Evolutionary conservation across 1,140 invertebrate genomes (phyloP), one percentile per base, ranked within the genome.

Genomic region (Cotesia glomerata): DNA sequence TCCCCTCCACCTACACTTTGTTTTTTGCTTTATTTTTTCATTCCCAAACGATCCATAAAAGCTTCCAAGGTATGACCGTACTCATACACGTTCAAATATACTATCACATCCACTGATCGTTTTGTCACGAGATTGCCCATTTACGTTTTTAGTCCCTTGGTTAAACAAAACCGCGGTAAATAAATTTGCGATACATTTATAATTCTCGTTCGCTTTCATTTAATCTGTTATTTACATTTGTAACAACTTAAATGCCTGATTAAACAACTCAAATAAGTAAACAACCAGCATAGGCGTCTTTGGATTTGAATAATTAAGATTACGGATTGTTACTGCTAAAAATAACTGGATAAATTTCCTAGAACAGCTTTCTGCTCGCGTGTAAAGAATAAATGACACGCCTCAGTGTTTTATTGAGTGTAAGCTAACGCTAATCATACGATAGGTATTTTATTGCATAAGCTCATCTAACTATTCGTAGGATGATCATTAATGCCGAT

Each of bases 31-130:
- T 34, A 13, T 26, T 26, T 59, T 7, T 32, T 11, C 26, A 13
- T 59, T 9, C 62, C 68, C 72, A 76, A 76, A 71, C 76, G 64
- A 69, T 69, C 14, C 39, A 73, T 45, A 72, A 59, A 68, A 68
- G 52, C 66, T 68, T 14, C 26, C 26, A 36, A 16, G 13, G 61
- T 14, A 79, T 75, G 67, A 16, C 16, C 34, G 39, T 58, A 56
- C 62, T 36, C 26, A 26, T 26, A 26, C 26, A 26, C 26, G 26
- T 26, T 26, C 26, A 26, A 26, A 26, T 26, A 2, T 26, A 26
- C 71, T 73, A 74, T 69, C 67, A 52, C 59, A 52, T 32, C 54
- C 51, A 74, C 52, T 65, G 59, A 74, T 69, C 70, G 66, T 67
- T 72, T 26, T 69, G 59, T 70, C 74, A 70, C 39, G 52, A 68